These are phyloP conservation scores for Aphelenchoides besseyi DNA, from an alignment of 1,140 invertebrate genomes.

Conservation along the genomic window DNA sequence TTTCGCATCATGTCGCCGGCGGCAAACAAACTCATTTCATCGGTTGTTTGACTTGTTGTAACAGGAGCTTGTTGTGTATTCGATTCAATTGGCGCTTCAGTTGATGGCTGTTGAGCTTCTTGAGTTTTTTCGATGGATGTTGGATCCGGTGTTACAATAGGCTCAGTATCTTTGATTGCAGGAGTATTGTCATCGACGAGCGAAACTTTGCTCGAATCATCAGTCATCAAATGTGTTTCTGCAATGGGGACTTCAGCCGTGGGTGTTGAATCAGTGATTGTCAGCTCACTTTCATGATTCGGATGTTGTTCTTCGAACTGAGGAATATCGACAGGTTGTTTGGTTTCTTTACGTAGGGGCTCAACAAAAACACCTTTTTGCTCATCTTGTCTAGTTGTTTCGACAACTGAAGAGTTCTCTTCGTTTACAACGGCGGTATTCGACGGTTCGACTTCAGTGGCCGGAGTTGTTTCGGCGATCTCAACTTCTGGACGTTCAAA, in stretches of 20 bases:
- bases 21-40: not conserved
- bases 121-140: not conserved
- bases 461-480: not conserved
- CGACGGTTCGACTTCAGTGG: not conserved
- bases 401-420: not conserved
- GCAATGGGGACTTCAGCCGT: not conserved
- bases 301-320: conserved; percentile 4
- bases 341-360: not conserved
- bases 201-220: not conserved
- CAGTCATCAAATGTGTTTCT: conserved; percentile 12
- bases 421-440: not conserved
- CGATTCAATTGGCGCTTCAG: not conserved
- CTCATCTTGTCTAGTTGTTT: not conserved
- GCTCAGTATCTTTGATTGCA: not conserved
- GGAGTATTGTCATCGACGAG: not conserved
- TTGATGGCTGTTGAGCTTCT: not conserved
- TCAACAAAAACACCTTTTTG: not conserved
- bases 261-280: not conserved
- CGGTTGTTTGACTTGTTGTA: not conserved
- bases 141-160: not conserved
- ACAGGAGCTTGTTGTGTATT: no score
- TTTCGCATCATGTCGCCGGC: not conserved
- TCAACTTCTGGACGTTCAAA: not conserved
- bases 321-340: not conserved
- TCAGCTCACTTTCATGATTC: not conserved